Percentiles rank a stretch among this genome's conserved stretches.
Conservation (phyloP, 2,797 vertebrate species). For the Sebastolobus alascanus region DNA sequence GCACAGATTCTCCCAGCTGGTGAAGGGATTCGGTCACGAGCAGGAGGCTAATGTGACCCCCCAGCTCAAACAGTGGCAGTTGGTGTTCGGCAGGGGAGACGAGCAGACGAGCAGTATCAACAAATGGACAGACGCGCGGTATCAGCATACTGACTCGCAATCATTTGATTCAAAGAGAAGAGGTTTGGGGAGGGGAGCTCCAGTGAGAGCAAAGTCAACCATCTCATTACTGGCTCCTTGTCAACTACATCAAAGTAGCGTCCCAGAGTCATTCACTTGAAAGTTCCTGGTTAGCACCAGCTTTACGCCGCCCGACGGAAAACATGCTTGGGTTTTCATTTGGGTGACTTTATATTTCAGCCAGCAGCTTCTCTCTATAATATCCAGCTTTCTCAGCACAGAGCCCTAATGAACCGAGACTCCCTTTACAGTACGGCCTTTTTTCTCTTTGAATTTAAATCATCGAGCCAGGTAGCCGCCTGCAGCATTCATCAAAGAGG, state of each 20-base stretch:
- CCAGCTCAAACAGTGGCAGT: constrained; percentile 39
- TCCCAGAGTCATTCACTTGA: constrained; percentile 43
- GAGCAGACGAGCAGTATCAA: constrained; percentile 25
- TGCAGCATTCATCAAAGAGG: constrained; percentile 67
- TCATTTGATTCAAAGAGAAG: constrained; percentile 44
- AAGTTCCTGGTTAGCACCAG: constrained; percentile 39
- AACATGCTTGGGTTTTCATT: constrained; percentile 56
- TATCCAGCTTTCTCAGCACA: constrained; percentile 55
- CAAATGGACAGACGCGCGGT: constrained; percentile 23
- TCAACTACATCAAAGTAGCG: constrained; percentile 61
- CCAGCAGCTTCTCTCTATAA: constrained; percentile 41
- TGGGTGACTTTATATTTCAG: constrained; percentile 53
- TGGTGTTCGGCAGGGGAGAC: constrained; percentile 26
- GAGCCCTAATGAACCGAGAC: constrained; percentile 67
- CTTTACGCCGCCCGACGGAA: constrained; percentile 41
- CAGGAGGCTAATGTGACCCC: constrained; percentile 20
- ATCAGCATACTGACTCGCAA: constrained; percentile 11
- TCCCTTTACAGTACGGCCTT: constrained; percentile 34
- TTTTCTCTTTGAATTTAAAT: constrained; percentile 69
- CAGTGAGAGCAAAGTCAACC: constrained; percentile 45
- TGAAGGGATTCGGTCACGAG: constrained; percentile 26
- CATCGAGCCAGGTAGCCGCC: constrained; percentile 59
- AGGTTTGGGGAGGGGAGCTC: not conserved
- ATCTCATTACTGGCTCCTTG: constrained; percentile 67
- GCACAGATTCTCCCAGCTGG: constrained; percentile 25